phyloP scores from a whole-genome alignment of 2,888 invertebrate species.

The Lithodes maja region DNA sequence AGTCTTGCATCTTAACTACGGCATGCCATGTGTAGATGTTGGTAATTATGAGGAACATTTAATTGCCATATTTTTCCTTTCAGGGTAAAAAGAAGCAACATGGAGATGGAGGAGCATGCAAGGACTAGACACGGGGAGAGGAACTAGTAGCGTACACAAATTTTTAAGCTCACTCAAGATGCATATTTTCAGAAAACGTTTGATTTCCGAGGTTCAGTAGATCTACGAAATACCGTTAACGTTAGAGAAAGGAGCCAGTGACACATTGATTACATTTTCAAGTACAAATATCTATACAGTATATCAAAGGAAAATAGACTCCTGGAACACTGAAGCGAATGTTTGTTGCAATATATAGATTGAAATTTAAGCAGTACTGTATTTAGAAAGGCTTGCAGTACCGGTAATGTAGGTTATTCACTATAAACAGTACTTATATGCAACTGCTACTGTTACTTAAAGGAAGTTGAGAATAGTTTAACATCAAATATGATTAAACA shows the following conservation, averaged over 20 bases:
- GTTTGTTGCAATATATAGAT: not conserved
- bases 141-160: not conserved
- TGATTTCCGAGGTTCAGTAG: not conserved
- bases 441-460: too few relatives aligned
- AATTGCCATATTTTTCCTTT: constrained; percentile 4
- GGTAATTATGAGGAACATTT: too few relatives aligned
- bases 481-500: too few relatives aligned
- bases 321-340: not conserved
- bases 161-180: not conserved
- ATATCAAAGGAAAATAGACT: not conserved
- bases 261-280: not conserved
- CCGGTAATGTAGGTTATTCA: too few relatives aligned
- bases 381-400: too few relatives aligned
- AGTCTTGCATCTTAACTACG: too few relatives aligned
- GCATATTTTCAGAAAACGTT: not conserved
- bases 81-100: constrained; percentile 49
- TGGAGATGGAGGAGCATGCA: constrained; percentile 23
- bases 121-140: constrained; percentile 12
- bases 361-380: not conserved
- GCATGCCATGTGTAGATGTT: too few relatives aligned
- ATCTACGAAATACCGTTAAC: not conserved
- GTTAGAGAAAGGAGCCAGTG: not conserved
- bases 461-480: too few relatives aligned
- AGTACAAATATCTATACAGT: constrained; percentile 1
- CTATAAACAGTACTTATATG: too few relatives aligned